Conservation (phyloP, 1,140 invertebrate genomes). For the Conus ventricosus region DNA sequence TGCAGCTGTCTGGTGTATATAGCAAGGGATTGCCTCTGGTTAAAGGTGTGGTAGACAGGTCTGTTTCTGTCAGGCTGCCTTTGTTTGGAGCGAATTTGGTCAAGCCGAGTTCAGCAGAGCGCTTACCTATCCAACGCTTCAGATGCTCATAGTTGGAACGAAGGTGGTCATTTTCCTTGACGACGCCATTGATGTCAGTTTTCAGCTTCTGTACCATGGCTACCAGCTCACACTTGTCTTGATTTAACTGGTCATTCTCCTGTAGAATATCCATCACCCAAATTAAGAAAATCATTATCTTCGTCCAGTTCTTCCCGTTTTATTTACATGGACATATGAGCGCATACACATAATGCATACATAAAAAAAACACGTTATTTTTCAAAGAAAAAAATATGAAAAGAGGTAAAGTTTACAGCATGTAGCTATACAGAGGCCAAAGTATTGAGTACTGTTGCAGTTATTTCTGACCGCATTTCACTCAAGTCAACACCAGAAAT, state of each 20-base stretch:
- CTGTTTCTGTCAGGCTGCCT: background rate
- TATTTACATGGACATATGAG: no score
- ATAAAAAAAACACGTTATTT: no score
- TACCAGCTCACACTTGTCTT: constrained; percentile 29
- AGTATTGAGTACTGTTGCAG: background rate
- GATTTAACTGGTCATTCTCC: constrained; percentile 30
- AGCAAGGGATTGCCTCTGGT: background rate
- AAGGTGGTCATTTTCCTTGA: background rate
- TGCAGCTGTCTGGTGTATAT: background rate
- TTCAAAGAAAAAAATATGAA: no score
- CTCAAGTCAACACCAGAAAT: background rate
- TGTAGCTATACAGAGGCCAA: no score
- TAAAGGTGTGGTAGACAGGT: background rate
- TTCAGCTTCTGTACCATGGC: constrained; percentile 14
- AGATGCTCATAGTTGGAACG: background rate
- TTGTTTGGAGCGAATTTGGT: background rate
- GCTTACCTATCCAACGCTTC: constrained; percentile 24
- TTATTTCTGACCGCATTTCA: background rate
- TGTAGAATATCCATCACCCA: background rate
- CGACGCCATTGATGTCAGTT: background rate
- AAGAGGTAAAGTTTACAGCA: no score
- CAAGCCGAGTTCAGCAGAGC: background rate
- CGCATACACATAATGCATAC: no score
- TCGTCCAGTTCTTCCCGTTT: no score
- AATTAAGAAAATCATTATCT: no score